Evolutionary conservation across 2,113 vertebrate genomes (phyloP).

Genomic region (Anseranas semipalmata): DNA sequence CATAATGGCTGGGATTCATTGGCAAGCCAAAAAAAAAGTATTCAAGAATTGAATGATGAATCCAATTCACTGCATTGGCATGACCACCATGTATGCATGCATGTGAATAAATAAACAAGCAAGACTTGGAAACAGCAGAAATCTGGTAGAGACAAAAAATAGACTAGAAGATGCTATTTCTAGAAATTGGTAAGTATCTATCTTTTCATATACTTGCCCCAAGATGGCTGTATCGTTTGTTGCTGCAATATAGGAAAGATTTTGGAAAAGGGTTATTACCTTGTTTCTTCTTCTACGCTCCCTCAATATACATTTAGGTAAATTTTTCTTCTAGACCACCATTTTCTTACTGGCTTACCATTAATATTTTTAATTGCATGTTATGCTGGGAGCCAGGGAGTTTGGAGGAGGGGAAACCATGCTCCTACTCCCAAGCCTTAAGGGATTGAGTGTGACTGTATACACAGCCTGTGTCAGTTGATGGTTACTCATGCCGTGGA

Average conservation of each 20-base stretch:
- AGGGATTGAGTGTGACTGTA: not conserved
- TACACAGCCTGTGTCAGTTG: not conserved
- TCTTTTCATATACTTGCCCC: not conserved
- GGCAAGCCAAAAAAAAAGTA: not conserved
- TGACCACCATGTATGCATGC: accelerated
- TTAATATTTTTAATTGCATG: not conserved
- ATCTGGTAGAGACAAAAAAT: not conserved
- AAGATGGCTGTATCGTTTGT: not conserved
- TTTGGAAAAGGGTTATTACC: not conserved
- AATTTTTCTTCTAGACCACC: not conserved
- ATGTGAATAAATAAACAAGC: not conserved
- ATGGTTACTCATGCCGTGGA: not conserved
- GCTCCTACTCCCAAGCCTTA: not conserved
- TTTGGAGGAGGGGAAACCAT: not conserved
- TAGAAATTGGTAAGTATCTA: not conserved
- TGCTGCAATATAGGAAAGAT: not conserved
- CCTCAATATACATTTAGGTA: not conserved
- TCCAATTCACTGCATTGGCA: not conserved
- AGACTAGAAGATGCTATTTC: not conserved
- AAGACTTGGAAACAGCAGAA: not conserved
- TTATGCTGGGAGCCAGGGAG: not conserved
- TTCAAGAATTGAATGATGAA: not conserved
- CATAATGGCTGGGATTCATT: not conserved
- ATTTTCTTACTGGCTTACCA: not conserved
- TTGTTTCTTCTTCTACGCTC: not conserved